Conservation (phyloP, 2,113 vertebrate genomes). For the Corynorhinus townsendii region DNA sequence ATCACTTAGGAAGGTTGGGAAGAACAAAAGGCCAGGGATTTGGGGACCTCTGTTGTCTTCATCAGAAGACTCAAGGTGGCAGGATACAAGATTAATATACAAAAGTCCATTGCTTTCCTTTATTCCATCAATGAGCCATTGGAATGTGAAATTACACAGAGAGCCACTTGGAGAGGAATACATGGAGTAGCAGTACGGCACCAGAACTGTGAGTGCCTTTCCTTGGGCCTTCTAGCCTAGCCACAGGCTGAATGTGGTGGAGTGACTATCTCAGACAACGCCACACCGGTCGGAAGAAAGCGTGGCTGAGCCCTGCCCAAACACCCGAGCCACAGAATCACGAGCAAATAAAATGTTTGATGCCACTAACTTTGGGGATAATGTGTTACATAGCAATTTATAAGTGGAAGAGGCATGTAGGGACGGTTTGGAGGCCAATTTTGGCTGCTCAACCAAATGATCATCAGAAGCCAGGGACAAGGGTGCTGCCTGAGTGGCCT, state of each 20-base stretch:
- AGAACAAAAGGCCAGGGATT: neutral
- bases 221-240: neutral
- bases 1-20: neutral
- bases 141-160: neutral
- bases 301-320: neutral
- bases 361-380: neutral
- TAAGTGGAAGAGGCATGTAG: neutral
- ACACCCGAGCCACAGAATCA: neutral
- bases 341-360: neutral
- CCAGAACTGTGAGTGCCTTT: neutral
- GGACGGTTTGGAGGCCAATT: neutral
- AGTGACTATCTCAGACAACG: neutral
- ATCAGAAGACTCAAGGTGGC: neutral
- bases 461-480: neutral
- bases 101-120: neutral
- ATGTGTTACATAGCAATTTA: neutral
- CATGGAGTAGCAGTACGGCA: accelerated
- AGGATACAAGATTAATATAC: neutral
- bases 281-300: neutral
- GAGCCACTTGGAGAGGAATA: neutral
- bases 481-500: neutral
- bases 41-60: neutral
- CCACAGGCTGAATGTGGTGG: neutral
- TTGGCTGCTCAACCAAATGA: neutral
- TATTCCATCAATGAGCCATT: neutral